Evolutionary conservation across 2,888 invertebrate species (phyloP).

Genomic region (Chrysodeixis includens): DNA sequence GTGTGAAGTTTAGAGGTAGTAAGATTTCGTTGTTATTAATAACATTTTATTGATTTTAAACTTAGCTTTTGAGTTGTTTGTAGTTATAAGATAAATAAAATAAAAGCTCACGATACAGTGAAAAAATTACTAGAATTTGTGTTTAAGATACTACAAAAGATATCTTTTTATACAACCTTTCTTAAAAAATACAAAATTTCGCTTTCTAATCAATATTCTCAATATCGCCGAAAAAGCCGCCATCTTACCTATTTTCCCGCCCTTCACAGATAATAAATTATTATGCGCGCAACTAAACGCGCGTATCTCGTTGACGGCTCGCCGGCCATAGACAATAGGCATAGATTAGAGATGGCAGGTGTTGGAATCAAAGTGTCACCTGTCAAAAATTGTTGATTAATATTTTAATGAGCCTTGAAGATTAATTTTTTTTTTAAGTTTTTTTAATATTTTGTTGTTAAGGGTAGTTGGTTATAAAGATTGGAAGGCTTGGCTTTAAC

Average conservation of each 20-base stretch:
- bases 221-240: slow-evolving; percentile 41
- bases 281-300: slow-evolving; percentile 64
- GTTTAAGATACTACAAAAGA: too few species aligned
- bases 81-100: too few species aligned
- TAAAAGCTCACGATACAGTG: too few species aligned
- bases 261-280: slow-evolving; percentile 74
- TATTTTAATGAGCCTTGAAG: slow-evolving; percentile 28
- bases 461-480: neutral
- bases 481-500: neutral
- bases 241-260: slow-evolving; percentile 55
- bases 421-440: slow-evolving; percentile 27
- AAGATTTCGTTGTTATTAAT: neutral
- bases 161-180: too few species aligned
- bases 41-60: too few species aligned
- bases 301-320: slow-evolving; percentile 72
- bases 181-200: too few species aligned
- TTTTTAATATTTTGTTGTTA: neutral
- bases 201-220: slow-evolving; percentile 26
- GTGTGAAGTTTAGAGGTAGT: neutral
- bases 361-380: slow-evolving; percentile 60
- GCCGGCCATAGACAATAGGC: slow-evolving; percentile 74
- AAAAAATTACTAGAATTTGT: too few species aligned
- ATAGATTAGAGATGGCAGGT: slow-evolving; percentile 75
- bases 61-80: too few species aligned
- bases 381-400: slow-evolving; percentile 55